Base-by-base conservation (phyloP, 1,140 invertebrate species). In the Plodia interpunctella region DNA sequence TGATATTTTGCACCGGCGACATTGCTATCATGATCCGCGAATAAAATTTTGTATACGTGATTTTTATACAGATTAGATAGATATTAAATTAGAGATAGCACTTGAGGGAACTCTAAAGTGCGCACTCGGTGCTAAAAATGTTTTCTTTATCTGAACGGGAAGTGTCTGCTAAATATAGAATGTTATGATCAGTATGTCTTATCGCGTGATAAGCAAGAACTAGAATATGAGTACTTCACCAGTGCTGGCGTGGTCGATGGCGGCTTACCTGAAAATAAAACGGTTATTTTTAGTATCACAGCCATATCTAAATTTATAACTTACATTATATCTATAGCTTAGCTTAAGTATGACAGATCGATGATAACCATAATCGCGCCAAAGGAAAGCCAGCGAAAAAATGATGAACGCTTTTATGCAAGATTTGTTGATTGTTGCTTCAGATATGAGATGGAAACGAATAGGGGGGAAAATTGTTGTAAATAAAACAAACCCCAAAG, bases 151-250 rank as follows among this genome's bases (percentile, higher is more conserved):
- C 38, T 15, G n/a, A 1, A n/a, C 2, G 38, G 38, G 9, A 44
- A 44, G 38, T 44, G 38, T n/a, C 6, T n/a, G 38, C 38, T 44
- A 44, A 44, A 44, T 44, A 44, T 44, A 44, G 13, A 44, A n/a
- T 15, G 38, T 15, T 44, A 3, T 15, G 1, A 44, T 15, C 38
- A 6, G n/a, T 44, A 3, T 25, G 38, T 44, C 38, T 44, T 44
- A 44, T 44, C 38, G 13, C 38, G 15, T 17, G 38, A 44, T 44
- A 44, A 44, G 38, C 13, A 13, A 44, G 10, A 17, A 25, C 21
- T 44, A 6, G 9, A 2, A n/a, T 44, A n/a, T n/a, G n/a, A n/a
- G n/a, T n/a, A 32, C 30, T 44, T 44, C 38, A 44, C 38, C 13
- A 44, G 13, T 15, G 13, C 38, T 44, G 2, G 13, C 32, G 13